phyloP scores from a whole-genome alignment of 2,888 invertebrate genomes.

The Pycnomerus fuliginosus region DNA sequence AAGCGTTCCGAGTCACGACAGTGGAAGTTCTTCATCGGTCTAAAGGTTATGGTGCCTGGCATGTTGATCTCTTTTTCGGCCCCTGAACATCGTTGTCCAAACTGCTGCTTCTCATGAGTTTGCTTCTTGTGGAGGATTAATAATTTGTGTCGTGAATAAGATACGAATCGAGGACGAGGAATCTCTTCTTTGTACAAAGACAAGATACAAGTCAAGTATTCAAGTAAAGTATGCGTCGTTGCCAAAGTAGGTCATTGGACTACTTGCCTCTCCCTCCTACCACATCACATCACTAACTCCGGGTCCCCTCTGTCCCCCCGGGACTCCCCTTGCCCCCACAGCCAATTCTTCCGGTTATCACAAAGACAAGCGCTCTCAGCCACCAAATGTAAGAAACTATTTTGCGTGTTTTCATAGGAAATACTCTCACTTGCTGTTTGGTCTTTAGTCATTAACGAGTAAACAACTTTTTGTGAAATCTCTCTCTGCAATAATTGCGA shows the following conservation, averaged over 20 bases:
- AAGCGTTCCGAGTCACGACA: no score
- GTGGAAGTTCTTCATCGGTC: no score
- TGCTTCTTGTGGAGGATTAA: constrained; percentile 10
- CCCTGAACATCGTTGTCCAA: constrained; percentile 1
- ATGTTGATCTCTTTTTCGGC: no score
- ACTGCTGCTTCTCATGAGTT: background rate
- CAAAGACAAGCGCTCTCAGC: constrained; percentile 9
- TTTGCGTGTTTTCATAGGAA: constrained; percentile 14
- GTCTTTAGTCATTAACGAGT: no score
- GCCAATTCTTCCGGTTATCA: constrained; percentile 44
- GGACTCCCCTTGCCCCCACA: constrained; percentile 38
- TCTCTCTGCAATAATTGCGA: no score
- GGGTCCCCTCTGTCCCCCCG: constrained; percentile 37
- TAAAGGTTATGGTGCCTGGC: no score
- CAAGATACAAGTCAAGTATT: constrained; percentile 27
- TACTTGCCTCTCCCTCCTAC: constrained; percentile 38
- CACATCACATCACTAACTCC: constrained; percentile 35
- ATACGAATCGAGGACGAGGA: constrained; percentile 27
- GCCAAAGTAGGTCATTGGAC: constrained; percentile 49
- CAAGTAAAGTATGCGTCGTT: constrained; percentile 41
- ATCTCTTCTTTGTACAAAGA: constrained; percentile 27
- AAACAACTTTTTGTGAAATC: no score
- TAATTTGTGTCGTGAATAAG: constrained; percentile 26
- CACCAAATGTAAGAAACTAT: constrained; percentile 4
- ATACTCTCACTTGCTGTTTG: constrained; percentile 29